A percentile compares a stretch with the other conserved stretches of the same genome.
Evolutionary conservation across 2,888 invertebrate genomes (phyloP).

Genomic region (Agrotis exclamationis): DNA sequence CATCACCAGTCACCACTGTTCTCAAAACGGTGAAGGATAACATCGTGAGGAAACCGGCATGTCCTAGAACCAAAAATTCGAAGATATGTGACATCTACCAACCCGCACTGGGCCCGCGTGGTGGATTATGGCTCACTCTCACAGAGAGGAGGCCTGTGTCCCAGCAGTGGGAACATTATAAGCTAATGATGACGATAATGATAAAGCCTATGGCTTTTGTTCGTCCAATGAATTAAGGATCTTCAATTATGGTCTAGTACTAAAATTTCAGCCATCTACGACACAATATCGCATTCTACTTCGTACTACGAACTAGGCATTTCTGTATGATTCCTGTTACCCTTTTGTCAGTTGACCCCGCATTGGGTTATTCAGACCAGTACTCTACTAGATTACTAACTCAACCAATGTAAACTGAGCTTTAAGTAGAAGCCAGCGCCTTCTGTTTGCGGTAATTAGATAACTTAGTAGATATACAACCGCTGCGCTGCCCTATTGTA

Average conservation of each 20-base stretch:
- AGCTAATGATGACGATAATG: too few species aligned
- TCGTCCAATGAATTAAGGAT: neutral
- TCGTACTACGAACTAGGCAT: neutral
- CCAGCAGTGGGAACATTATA: too few species aligned
- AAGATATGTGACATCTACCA: too few species aligned
- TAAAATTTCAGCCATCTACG: slow-evolving; percentile 1
- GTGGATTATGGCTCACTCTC: too few species aligned
- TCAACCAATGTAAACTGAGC: slow-evolving; percentile 40
- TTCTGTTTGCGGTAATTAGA: slow-evolving; percentile 82
- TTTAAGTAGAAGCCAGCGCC: slow-evolving; percentile 67
- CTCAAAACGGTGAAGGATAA: too few species aligned
- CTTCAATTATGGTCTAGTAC: neutral
- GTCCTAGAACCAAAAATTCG: too few species aligned
- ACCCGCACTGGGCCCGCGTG: too few species aligned
- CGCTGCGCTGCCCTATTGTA: slow-evolving; percentile 65
- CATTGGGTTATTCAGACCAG: slow-evolving; percentile 8
- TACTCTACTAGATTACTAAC: slow-evolving; percentile 41
- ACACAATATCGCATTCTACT: neutral
- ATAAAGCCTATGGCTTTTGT: neutral
- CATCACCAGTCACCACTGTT: too few species aligned
- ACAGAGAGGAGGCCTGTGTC: too few species aligned
- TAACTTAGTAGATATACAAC: slow-evolving; percentile 79
- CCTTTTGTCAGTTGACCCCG: slow-evolving; percentile 4
- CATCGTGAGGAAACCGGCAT: too few species aligned
- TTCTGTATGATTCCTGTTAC: neutral